phyloP scores from a whole-genome alignment of 2,888 invertebrate species.

The Clitarchus hookeri region DNA sequence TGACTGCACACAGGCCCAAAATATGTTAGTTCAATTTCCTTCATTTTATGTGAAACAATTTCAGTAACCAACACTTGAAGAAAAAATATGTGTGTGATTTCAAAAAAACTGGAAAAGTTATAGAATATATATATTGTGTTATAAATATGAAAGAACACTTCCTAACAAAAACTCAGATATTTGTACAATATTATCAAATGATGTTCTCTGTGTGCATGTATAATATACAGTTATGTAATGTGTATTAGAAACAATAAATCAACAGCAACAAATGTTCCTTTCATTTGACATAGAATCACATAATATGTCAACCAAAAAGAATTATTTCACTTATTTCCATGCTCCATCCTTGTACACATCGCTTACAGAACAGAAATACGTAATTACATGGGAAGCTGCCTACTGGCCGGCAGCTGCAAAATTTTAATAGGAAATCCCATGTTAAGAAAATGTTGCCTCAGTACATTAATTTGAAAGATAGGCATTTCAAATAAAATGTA shows the following conservation, averaged over 20 bases:
- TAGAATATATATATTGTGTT: neutral
- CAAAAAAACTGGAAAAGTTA: neutral
- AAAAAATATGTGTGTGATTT: neutral
- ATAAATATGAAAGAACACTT: constrained; percentile 14
- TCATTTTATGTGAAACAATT: neutral
- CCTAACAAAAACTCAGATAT: constrained; percentile 7
- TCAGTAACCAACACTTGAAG: neutral
- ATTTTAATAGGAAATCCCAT: no score
- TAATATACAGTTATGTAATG: constrained; percentile 27
- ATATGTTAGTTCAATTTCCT: neutral
- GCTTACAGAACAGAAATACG: no score
- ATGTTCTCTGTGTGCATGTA: constrained; percentile 32
- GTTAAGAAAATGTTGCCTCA: no score
- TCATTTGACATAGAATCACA: no score
- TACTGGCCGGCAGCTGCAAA: no score
- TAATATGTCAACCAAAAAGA: no score
- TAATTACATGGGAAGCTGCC: no score
- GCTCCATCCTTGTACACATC: no score
- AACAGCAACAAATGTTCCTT: neutral
- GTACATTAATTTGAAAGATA: no score
- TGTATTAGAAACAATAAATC: constrained; percentile 14
- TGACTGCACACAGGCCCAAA: neutral
- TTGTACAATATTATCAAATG: constrained; percentile 30
- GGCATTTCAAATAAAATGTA: no score
- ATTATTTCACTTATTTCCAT: no score